phyloP scores from a whole-genome alignment of 2,113 vertebrate species.

The Gobio gobio region DNA sequence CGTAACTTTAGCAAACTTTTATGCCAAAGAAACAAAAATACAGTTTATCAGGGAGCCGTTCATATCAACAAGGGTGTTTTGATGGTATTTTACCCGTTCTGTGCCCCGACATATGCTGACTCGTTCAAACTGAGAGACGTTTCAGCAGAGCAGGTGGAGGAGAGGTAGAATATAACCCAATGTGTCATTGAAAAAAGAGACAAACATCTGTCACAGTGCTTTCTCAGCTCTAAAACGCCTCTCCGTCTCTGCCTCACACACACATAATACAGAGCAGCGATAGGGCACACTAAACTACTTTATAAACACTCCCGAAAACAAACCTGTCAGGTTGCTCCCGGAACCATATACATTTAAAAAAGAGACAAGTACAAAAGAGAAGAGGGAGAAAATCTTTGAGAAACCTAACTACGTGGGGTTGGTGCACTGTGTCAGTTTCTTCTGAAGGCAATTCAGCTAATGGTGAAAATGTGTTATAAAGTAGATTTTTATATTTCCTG shows the following conservation, averaged over 20 bases:
- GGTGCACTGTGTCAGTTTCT: background rate
- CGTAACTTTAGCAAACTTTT: background rate
- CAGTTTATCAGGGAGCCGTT: background rate
- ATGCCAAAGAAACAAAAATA: background rate
- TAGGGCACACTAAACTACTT: conserved; percentile 5
- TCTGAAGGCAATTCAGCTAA: background rate
- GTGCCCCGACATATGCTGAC: conserved; percentile 20
- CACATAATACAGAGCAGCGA: background rate
- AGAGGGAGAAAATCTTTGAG: background rate
- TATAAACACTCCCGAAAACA: conserved; percentile 27
- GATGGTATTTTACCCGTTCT: background rate
- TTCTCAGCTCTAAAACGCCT: conserved; percentile 35
- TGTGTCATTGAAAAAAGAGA: conserved; percentile 39
- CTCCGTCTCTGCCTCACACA: background rate
- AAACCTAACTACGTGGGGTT: background rate
- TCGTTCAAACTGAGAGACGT: conserved; percentile 21
- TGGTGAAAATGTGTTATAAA: background rate
- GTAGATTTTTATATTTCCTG: background rate
- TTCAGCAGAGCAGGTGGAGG: conserved; percentile 27
- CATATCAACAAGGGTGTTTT: conserved; percentile 23
- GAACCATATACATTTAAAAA: background rate
- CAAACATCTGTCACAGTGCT: conserved; percentile 46
- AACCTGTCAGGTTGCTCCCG: background rate
- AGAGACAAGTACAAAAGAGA: background rate
- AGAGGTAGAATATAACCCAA: conserved; percentile 16